Evolutionary conservation across 2,888 invertebrate species (phyloP).

Genomic region (Lampropteryx suffumata): DNA sequence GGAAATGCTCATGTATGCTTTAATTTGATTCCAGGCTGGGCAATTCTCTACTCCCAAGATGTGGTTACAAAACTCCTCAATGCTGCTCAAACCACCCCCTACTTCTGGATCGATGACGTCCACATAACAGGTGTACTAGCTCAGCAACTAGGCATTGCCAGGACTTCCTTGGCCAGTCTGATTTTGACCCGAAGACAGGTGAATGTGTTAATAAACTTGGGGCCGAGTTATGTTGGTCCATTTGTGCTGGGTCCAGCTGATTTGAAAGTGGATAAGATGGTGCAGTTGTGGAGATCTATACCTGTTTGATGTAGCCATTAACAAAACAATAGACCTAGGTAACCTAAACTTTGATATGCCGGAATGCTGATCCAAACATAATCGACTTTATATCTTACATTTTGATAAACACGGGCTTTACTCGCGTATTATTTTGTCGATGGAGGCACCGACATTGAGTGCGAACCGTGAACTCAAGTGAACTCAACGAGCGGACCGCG

Average conservation of each 20-base stretch:
- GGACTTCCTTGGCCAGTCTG: constrained; percentile 74
- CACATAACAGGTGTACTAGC: constrained; percentile 88
- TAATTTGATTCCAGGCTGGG: constrained; percentile 73
- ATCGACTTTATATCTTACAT: no score
- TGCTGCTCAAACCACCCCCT: constrained; percentile 84
- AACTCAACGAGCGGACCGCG: no score
- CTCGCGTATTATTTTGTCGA: no score
- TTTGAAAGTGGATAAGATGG: constrained; percentile 69
- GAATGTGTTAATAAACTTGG: constrained; percentile 46
- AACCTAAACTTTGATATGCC: no score
- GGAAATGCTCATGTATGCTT: background rate
- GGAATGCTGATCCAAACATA: no score
- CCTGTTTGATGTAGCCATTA: constrained; percentile 29
- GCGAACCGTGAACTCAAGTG: no score
- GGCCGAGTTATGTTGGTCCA: constrained; percentile 47
- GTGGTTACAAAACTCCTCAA: constrained; percentile 81
- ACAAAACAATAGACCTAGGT: no score
- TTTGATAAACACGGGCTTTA: no score
- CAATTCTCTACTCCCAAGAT: constrained; percentile 86
- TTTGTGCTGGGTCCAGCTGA: constrained; percentile 83
- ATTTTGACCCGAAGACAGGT: constrained; percentile 55
- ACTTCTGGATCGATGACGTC: constrained; percentile 94
- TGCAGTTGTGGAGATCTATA: constrained; percentile 73
- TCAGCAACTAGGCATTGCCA: constrained; percentile 78
- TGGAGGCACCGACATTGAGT: no score